Percentiles rank a stretch among this genome's conserved stretches.
These are phyloP conservation scores for Notoglanidium macrostoma DNA, from an alignment of 2,797 vertebrate genomes.

Conservation along the genomic window DNA sequence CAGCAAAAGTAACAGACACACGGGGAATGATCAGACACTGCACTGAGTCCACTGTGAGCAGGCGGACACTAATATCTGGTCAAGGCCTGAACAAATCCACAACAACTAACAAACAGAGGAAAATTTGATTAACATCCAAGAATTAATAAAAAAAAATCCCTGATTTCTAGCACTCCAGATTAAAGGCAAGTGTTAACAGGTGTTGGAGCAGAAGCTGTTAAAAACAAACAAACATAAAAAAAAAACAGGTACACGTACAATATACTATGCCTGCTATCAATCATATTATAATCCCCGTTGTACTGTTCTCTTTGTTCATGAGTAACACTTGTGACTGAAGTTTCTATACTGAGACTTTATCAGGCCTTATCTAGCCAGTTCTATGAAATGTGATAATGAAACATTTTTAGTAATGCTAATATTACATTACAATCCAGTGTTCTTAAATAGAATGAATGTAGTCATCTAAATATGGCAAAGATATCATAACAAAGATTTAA, in stretches of 20 bases:
- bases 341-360: conserved; percentile 47
- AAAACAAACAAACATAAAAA: no score
- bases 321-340: neutral
- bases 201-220: neutral
- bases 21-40: neutral
- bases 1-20: neutral
- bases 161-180: neutral
- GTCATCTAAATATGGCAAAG: neutral
- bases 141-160: neutral
- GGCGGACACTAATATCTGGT: no score
- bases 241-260: neutral
- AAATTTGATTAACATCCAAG: neutral
- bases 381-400: conserved; percentile 53
- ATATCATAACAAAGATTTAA: conserved; percentile 18
- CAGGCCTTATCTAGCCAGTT: conserved; percentile 58
- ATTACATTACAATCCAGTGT: conserved; percentile 26
- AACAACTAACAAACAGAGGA: neutral
- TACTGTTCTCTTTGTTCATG: neutral
- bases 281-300: neutral
- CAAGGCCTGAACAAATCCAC: neutral
- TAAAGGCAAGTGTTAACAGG: neutral
- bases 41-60: neutral
- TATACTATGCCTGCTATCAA: neutral
- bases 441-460: neutral
- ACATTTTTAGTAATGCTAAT: conserved; percentile 36